Percentiles rank a stretch among this genome's conserved stretches.
These are phyloP conservation scores for Metridium senile DNA, from an alignment of 92 coral and sea anemone genomes.

Conservation along the genomic window DNA sequence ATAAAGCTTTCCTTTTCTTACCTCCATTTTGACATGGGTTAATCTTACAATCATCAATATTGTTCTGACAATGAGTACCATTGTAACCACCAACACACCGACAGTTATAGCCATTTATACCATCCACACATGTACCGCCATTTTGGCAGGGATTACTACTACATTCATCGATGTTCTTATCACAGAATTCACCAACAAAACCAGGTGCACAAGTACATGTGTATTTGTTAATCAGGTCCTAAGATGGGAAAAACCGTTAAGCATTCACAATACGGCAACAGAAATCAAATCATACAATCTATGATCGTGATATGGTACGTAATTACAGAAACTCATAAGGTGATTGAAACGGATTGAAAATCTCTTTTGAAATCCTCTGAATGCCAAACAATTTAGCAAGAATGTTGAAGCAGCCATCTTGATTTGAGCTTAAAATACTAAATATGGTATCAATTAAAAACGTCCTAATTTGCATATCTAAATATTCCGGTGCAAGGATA, in stretches of 20 bases:
- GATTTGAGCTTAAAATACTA: no score
- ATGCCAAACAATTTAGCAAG: no score
- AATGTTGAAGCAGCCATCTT: no score
- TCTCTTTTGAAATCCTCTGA: no score
- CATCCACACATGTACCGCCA: conserved; percentile 77
- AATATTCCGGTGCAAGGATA: no score
- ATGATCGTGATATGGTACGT: no score
- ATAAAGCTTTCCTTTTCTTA: conserved; percentile 11
- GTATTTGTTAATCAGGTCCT: conserved; percentile 70
- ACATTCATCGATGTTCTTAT: conserved; percentile 75
- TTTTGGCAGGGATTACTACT: conserved; percentile 61
- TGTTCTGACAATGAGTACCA: conserved; percentile 53
- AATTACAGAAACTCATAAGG: no score
- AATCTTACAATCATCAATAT: conserved; percentile 64
- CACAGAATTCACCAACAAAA: conserved; percentile 71
- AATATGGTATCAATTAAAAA: no score
- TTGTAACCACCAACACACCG: conserved; percentile 65
- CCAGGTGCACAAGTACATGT: conserved; percentile 67
- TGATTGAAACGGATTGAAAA: no score
- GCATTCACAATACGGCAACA: no score
- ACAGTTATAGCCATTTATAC: conserved; percentile 64
- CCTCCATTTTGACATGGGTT: conserved; percentile 73
- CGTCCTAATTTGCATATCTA: no score
- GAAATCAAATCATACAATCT: no score
- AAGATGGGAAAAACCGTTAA: neutral